phyloP scores from a whole-genome alignment of 2,797 vertebrate genomes.

The Diplodus puntazzo region DNA sequence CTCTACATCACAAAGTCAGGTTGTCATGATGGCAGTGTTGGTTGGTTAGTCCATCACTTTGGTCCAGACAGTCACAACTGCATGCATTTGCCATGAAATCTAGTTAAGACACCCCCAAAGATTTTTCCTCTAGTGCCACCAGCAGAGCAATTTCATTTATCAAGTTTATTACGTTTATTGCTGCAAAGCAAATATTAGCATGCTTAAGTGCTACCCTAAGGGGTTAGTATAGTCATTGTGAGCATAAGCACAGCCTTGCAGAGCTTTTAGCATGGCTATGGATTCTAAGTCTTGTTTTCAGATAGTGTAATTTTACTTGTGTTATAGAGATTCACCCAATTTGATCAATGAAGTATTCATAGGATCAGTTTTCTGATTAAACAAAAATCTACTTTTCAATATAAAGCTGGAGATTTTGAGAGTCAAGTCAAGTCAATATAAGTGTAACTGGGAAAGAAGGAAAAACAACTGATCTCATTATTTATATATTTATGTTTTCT shows the following conservation, averaged over 20 bases:
- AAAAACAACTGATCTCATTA: no score
- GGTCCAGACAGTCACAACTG: background rate
- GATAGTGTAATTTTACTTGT: background rate
- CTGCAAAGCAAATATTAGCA: no score
- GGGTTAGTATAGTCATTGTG: background rate
- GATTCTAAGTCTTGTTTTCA: background rate
- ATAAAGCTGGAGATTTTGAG: background rate
- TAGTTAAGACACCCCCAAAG: background rate
- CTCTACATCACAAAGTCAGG: conserved; percentile 9
- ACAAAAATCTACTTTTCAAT: no score
- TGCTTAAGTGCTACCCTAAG: no score
- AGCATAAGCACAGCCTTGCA: no score
- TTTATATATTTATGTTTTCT: no score
- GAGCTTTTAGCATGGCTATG: background rate
- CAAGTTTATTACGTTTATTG: no score
- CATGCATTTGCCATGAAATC: background rate
- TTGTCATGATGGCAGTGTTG: background rate
- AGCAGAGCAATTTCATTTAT: background rate
- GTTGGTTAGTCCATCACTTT: background rate
- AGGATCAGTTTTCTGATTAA: no score
- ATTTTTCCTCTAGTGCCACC: background rate
- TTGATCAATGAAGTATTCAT: background rate
- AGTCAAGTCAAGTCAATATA: no score
- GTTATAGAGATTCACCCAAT: background rate
- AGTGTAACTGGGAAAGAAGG: no score